These are phyloP conservation scores for Ganaspis sp. DNA, from an alignment of 1,140 invertebrate species.

Conservation along the genomic window DNA sequence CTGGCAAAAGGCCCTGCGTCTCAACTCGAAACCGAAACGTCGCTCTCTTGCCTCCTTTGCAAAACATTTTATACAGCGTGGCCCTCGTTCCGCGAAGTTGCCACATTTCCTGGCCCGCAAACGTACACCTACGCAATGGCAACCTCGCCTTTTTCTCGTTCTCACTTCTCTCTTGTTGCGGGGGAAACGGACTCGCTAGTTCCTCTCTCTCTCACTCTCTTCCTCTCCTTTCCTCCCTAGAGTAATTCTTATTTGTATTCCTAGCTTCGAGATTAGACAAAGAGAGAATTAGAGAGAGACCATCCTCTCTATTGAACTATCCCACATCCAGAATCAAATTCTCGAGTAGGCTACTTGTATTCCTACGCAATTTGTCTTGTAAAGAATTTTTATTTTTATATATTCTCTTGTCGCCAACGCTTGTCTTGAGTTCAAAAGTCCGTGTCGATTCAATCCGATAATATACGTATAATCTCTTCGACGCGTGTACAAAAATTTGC, in stretches of 20 bases:
- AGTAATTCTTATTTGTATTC: too few species aligned
- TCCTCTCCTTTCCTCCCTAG: not conserved
- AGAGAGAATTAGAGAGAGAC: not conserved
- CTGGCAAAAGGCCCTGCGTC: constrained; percentile 49
- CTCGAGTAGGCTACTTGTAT: constrained; percentile 11
- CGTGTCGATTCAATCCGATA: constrained; percentile 18
- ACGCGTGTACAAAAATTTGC: not conserved
- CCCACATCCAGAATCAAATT: constrained; percentile 6
- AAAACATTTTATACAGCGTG: constrained; percentile 39
- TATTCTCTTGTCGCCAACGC: constrained; percentile 14
- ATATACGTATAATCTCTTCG: not conserved
- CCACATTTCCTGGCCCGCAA: constrained; percentile 41
- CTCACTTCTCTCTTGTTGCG: constrained; percentile 24
- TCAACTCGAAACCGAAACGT: constrained; percentile 6
- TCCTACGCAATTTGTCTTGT: constrained; percentile 1
- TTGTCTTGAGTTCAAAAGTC: constrained; percentile 38
- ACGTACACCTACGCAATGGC: constrained; percentile 50
- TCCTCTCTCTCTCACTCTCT: not conserved
- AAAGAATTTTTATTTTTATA: constrained; percentile 14
- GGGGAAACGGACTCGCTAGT: not conserved
- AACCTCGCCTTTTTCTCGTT: constrained; percentile 31
- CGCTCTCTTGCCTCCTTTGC: constrained; percentile 40
- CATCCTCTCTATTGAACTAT: not conserved
- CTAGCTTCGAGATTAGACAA: not conserved
- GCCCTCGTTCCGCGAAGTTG: constrained; percentile 48